Evolutionary conservation across 1,140 invertebrate species (phyloP).

Genomic region (Trichomalopsis sarcophagae): DNA sequence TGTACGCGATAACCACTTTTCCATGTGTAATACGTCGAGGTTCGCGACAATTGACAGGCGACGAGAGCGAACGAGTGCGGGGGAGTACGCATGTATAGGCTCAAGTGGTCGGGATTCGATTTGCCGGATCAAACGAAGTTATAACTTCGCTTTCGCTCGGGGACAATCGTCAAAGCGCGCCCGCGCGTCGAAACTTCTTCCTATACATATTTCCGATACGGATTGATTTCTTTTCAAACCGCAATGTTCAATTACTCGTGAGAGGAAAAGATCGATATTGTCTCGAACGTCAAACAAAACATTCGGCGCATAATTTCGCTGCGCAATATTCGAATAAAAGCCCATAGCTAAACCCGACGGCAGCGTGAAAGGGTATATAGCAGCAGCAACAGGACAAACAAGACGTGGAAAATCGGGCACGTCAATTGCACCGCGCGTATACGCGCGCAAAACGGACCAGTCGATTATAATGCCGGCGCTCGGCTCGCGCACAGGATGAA

Average conservation of each 20-base stretch:
- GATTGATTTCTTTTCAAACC: no score
- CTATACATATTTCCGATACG: no score
- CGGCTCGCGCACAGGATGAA: neutral
- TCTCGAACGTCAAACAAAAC: no score
- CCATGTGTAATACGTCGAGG: neutral
- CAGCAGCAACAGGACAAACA: neutral
- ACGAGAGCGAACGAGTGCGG: neutral
- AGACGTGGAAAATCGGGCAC: neutral
- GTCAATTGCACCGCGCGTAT: conserved; percentile 29
- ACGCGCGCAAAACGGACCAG: neutral
- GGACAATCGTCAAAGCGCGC: no score
- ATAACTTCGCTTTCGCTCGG: neutral
- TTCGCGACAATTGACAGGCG: conserved; percentile 22
- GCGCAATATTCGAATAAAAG: neutral
- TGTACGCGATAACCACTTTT: no score
- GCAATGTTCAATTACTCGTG: no score
- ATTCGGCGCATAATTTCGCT: neutral
- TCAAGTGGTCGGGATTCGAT: conserved; percentile 33
- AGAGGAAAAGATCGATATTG: no score
- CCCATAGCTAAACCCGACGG: neutral
- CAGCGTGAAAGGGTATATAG: neutral
- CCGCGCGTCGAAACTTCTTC: no score
- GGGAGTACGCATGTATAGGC: neutral
- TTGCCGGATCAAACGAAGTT: conserved; percentile 28
- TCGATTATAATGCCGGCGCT: conserved; percentile 18